Conservation (phyloP, 2,113 vertebrate genomes). For the Ciconia boyciana region DNA sequence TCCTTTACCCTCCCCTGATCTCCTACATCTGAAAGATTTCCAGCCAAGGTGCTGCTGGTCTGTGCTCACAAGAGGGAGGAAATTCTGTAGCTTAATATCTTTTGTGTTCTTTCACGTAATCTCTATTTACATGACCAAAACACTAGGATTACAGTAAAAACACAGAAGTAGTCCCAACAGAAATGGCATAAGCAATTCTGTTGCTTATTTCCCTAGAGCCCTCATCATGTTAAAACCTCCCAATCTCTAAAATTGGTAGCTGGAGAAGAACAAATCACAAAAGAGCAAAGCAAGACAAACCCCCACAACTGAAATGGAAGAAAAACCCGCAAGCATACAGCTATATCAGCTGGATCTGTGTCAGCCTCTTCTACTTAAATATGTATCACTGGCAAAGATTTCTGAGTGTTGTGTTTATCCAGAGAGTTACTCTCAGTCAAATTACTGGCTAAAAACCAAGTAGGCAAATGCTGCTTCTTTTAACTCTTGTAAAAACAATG, state of each 20-base stretch:
- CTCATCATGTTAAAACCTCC: neutral
- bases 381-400: neutral
- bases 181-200: neutral
- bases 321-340: neutral
- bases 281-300: neutral
- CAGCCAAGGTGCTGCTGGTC: neutral
- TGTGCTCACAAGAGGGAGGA: neutral
- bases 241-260: neutral
- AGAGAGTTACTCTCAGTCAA: neutral
- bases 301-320: neutral
- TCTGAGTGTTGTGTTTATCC: neutral
- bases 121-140: neutral
- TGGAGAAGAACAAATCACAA: neutral
- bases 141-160: slow-evolving; percentile 15
- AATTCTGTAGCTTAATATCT: neutral
- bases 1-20: neutral
- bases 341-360: neutral
- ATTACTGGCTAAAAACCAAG: neutral
- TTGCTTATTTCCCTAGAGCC: slow-evolving; percentile 7
- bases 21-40: neutral
- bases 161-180: neutral
- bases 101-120: neutral
- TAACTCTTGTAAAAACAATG: neutral
- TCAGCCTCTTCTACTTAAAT: neutral
- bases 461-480: neutral